phyloP scores from a whole-genome alignment of 2,888 invertebrate genomes.

The Candidula unifasciata region DNA sequence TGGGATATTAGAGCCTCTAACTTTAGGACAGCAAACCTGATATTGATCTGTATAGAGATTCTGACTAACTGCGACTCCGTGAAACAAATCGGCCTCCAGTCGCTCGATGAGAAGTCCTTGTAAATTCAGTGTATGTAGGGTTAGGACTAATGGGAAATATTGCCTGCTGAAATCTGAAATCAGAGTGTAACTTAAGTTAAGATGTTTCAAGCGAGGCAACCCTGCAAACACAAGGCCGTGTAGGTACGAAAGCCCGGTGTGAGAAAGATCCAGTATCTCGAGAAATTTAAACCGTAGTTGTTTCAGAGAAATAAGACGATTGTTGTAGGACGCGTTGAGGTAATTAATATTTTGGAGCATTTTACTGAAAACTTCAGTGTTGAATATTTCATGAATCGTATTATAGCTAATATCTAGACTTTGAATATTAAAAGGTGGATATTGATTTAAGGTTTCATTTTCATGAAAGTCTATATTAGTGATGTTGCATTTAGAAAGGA shows the following conservation, averaged over 20 bases:
- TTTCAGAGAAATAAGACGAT: background rate
- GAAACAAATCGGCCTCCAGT: background rate
- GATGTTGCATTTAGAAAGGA: background rate
- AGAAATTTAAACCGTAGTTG: background rate
- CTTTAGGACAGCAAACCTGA: background rate
- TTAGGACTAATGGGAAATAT: background rate
- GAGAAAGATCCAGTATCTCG: slow-evolving; percentile 3
- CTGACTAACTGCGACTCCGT: background rate
- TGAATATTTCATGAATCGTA: background rate
- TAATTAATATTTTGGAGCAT: background rate
- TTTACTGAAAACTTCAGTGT: background rate
- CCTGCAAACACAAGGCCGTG: background rate
- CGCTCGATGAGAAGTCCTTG: background rate
- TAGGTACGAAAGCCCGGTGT: background rate
- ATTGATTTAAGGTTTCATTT: background rate
- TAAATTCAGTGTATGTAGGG: background rate
- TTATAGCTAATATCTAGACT: background rate
- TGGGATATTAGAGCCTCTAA: background rate
- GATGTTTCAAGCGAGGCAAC: background rate
- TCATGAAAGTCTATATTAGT: background rate
- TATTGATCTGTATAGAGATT: background rate
- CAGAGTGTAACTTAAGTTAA: no score
- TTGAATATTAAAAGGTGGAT: background rate
- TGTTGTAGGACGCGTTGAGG: background rate
- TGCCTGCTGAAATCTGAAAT: no score